These are phyloP conservation scores for Reticulitermes lucifugus DNA, from an alignment of 2,888 invertebrate genomes.

Conservation along the genomic window DNA sequence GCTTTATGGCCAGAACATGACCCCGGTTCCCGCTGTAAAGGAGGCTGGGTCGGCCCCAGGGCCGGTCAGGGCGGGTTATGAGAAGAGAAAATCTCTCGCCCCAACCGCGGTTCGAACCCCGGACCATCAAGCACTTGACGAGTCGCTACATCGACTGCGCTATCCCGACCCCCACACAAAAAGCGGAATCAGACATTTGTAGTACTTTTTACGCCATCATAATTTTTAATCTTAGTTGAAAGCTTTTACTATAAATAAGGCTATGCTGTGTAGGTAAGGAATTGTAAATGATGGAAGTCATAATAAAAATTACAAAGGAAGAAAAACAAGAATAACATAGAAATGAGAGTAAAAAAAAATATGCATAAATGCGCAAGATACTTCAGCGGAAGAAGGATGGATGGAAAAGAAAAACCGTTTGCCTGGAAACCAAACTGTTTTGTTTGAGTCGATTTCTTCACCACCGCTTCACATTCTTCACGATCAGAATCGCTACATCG, in stretches of 20 bases:
- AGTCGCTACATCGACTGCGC: too few species aligned
- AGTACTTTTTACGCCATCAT: too few species aligned
- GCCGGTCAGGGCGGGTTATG: too few species aligned
- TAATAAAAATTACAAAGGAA: not conserved
- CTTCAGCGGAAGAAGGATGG: not conserved
- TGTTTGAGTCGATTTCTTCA: not conserved
- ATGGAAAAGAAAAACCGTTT: not conserved
- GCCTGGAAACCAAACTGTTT: not conserved
- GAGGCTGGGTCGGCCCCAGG: too few species aligned
- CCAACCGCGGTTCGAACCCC: too few species aligned
- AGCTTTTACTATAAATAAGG: not conserved
- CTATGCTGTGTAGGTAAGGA: not conserved
- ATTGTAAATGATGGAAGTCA: not conserved
- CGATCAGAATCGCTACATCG: not conserved
- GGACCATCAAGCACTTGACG: too few species aligned
- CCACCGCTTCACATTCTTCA: not conserved
- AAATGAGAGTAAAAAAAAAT: not conserved
- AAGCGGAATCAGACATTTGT: too few species aligned
- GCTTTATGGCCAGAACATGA: too few species aligned
- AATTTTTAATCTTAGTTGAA: constrained; percentile 18
- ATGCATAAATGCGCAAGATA: not conserved
- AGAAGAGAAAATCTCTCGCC: too few species aligned
- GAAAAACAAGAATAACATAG: not conserved
- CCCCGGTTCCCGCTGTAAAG: too few species aligned
- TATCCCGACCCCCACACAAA: too few species aligned